Evolutionary conservation across 1,140 invertebrate species (phyloP).

Genomic region (Lordiphosa clarofinis): DNA sequence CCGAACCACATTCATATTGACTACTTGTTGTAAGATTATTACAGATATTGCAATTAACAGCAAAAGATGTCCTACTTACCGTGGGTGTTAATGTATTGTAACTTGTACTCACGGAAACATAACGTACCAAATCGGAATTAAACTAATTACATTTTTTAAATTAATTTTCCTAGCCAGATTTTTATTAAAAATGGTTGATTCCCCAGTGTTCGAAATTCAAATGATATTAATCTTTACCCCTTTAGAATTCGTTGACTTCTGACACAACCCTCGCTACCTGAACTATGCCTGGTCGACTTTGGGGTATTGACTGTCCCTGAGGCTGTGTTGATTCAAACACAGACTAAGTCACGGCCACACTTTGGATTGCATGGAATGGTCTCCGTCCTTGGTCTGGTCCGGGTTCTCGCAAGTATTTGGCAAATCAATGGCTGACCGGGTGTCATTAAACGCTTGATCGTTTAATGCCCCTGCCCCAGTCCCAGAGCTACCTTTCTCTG

Average conservation of each 20-base stretch:
- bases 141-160: no score
- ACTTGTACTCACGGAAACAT: no score
- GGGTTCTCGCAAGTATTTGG: conserved; percentile 56
- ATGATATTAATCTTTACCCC: no score
- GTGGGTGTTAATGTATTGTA: no score
- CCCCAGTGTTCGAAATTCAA: no score
- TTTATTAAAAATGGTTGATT: no score
- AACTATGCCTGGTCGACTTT: conserved; percentile 50
- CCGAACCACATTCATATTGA: no score
- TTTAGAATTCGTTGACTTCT: background rate
- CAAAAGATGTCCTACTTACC: no score
- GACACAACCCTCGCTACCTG: conserved; percentile 31
- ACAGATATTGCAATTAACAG: no score
- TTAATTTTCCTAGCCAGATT: no score
- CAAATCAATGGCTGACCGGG: conserved; percentile 73
- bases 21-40: no score
- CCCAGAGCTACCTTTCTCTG: conserved; percentile 16
- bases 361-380: conserved; percentile 2
- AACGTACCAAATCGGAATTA: no score
- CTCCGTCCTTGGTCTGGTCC: conserved; percentile 8
- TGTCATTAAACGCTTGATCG: conserved; percentile 76
- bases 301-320: conserved; percentile 60
- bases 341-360: conserved; percentile 33
- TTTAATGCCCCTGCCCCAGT: conserved; percentile 51
- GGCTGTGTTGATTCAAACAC: conserved; percentile 67